Conservation (phyloP, 1,140 invertebrate genomes). For the Bombus soroeensis region DNA sequence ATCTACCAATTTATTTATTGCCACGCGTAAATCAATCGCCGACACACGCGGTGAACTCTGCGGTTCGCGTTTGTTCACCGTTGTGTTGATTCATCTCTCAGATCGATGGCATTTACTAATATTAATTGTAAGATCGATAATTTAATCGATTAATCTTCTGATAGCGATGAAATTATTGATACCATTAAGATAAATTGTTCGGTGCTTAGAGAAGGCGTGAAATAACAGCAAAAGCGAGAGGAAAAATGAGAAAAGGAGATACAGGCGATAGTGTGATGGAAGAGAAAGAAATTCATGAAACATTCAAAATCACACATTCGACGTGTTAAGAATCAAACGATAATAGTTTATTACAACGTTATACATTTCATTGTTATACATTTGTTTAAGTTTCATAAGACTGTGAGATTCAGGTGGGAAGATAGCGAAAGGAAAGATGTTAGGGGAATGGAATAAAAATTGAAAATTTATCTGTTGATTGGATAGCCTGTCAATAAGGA, state of each 20-base stretch:
- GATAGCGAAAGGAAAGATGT: background rate
- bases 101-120: background rate
- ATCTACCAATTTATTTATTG: constrained; percentile 73
- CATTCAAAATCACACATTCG: too few relatives aligned
- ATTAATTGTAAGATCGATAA: too few relatives aligned
- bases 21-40: constrained; percentile 64
- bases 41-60: constrained; percentile 31
- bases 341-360: background rate
- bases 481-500: background rate
- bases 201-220: background rate
- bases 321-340: background rate
- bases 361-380: background rate
- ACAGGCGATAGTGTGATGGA: background rate
- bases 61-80: background rate
- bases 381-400: background rate
- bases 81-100: background rate
- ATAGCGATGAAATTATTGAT: background rate
- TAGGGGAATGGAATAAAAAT: background rate
- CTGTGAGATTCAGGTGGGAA: background rate
- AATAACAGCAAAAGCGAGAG: background rate
- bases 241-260: background rate
- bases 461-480: background rate
- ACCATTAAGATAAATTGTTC: background rate
- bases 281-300: background rate
- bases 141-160: too few relatives aligned